Evolutionary conservation across 2,797 vertebrate species (phyloP), one percentile per base, ranked within the genome.

Genomic region (Ceryle rudis): DNA sequence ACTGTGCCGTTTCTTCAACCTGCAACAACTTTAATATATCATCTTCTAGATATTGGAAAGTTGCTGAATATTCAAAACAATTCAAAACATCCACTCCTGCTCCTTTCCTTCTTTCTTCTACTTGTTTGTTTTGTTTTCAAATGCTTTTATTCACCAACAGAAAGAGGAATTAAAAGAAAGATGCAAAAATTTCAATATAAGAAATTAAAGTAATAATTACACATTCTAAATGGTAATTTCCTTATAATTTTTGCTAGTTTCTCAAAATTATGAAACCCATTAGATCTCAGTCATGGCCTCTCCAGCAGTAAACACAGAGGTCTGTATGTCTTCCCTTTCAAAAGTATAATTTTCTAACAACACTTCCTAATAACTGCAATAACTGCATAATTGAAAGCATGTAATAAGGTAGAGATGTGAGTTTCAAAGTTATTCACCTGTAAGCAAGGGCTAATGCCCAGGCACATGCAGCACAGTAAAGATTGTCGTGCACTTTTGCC

Each of bases 381-480:
- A 70, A 42, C 14, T 35, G 31, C 9, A 0, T 9, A 80, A 70
- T 20, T 52, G 47, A 81, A 70, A 44, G 66, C 57, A 51, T 1
- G 11, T 2, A 52, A 28, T 1, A 4, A 1, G 16, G 55, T 67
- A 88, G 35, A 72, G n/a, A 25, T 1, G 1, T 0, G 18, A 79
- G 37, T 8, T 64, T 4, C 23, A 20, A 61, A 35, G 22, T 33
- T 31, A 49, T 58, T 98, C 87, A 99, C 99, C 99, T 98, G 98
- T 99, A 99, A 3, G 99, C 99, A 54, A 99, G 79, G 14, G 99
- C 98, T 95, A 99, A 91, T 2, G 99, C 99, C 99, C 99, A 99
- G 77, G 98, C 97, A 11, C 98, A 98, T 1, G 99, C 99, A 78
- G 99, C 99, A 64, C 99, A 99, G 96, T 99, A 99, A 37, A 99